phyloP scores from a whole-genome alignment of 2,113 vertebrate species.

The Heliornis fulica region DNA sequence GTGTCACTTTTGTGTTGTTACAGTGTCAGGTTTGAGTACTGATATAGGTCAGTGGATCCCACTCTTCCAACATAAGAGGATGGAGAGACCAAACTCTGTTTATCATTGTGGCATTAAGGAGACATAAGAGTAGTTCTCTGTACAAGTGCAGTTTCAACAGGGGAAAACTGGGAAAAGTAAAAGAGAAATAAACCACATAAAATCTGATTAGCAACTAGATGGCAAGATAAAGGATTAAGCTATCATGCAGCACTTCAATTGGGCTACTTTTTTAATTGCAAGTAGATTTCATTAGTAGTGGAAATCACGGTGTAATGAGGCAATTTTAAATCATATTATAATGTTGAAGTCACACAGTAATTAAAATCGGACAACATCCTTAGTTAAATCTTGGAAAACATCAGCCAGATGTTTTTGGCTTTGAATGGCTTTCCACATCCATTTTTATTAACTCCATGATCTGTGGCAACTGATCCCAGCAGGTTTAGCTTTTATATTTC shows the following conservation, averaged over 20 bases:
- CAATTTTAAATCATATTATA: not conserved
- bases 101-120: not conserved
- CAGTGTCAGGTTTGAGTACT: not conserved
- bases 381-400: not conserved
- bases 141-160: not conserved
- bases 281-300: slow-evolving; percentile 2
- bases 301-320: not conserved
- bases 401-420: no score
- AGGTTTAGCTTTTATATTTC: not conserved
- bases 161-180: not conserved
- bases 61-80: not conserved
- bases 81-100: not conserved
- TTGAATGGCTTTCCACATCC: not conserved
- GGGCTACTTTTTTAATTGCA: not conserved
- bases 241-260: not conserved
- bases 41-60: not conserved
- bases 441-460: not conserved
- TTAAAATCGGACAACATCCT: slow-evolving; percentile 3
- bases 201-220: not conserved
- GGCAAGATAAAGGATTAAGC: not conserved
- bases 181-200: not conserved
- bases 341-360: not conserved
- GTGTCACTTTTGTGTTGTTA: not conserved
- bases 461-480: not conserved
- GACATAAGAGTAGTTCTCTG: not conserved